Conservation (phyloP, 2,888 invertebrate species). For the Entomobrya proxima region DNA sequence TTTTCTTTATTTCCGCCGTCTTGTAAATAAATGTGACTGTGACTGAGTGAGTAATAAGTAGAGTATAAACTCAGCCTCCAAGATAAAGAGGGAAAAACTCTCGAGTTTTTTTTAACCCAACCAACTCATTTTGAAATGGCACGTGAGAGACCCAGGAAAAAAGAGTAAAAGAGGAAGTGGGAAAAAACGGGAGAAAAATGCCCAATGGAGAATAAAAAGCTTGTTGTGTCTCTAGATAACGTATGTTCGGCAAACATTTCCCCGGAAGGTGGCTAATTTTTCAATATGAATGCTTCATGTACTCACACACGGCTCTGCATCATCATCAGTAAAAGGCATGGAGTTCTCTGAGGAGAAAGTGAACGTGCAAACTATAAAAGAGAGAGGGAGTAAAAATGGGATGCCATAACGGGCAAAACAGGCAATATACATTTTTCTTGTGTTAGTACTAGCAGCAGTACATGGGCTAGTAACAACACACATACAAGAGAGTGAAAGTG, state of each 20-base stretch:
- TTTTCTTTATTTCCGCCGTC: background rate
- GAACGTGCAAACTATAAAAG: background rate
- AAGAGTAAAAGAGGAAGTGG: conserved; percentile 15
- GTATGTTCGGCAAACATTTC: conserved; percentile 58
- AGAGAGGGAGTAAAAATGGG: conserved; percentile 39
- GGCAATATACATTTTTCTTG: conserved; percentile 22
- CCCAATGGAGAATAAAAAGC: conserved; percentile 53
- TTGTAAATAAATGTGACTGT: conserved; percentile 19
- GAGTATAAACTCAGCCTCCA: conserved; percentile 6
- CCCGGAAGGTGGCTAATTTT: conserved; percentile 74
- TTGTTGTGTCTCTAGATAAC: conserved; percentile 66
- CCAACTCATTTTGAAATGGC: conserved; percentile 10
- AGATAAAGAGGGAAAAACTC: background rate
- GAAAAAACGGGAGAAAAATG: conserved; percentile 41
- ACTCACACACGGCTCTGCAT: too few relatives aligned
- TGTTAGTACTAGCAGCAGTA: background rate
- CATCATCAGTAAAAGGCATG: background rate
- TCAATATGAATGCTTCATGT: conserved; percentile 68
- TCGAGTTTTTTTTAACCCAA: background rate
- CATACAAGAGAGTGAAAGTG: background rate
- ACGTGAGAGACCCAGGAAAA: conserved; percentile 19
- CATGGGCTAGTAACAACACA: background rate
- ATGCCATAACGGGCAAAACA: conserved; percentile 48
- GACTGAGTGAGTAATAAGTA: conserved; percentile 42
- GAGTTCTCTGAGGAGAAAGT: background rate